Conservation (phyloP, 2,888 invertebrate genomes). For the Tipula unca region DNA sequence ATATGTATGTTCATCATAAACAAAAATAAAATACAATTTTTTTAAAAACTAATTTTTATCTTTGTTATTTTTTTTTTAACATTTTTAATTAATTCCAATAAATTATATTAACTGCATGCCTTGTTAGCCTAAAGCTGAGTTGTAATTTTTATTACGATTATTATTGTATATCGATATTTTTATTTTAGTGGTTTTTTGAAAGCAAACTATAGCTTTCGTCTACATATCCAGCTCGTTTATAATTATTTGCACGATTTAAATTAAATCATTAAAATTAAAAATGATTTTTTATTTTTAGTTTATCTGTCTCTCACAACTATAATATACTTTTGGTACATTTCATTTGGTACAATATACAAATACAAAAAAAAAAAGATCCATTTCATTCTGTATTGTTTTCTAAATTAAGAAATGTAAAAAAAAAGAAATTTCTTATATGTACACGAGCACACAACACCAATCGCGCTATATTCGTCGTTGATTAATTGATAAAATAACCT, state of each 20-base stretch:
- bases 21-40: neutral
- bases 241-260: slow-evolving; percentile 14
- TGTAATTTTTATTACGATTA: neutral
- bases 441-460: neutral
- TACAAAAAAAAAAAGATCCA: neutral
- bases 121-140: neutral
- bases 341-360: neutral
- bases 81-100: neutral
- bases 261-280: neutral
- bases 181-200: neutral
- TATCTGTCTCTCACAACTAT: neutral
- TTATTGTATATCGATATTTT: neutral
- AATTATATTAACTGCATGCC: neutral
- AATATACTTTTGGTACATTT: neutral
- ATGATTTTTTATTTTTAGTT: neutral
- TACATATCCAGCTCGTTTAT: neutral
- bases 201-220: neutral
- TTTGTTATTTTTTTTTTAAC: neutral
- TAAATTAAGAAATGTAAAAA: neutral
- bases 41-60: neutral
- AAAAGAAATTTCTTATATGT: neutral
- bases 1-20: neutral
- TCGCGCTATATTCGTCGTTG: neutral
- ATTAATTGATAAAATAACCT: slow-evolving; percentile 14
- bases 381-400: neutral